Percentiles rank a stretch among this genome's conserved stretches.
Conservation (phyloP, 2,113 vertebrate genomes). For the Hydropotes inermis region DNA sequence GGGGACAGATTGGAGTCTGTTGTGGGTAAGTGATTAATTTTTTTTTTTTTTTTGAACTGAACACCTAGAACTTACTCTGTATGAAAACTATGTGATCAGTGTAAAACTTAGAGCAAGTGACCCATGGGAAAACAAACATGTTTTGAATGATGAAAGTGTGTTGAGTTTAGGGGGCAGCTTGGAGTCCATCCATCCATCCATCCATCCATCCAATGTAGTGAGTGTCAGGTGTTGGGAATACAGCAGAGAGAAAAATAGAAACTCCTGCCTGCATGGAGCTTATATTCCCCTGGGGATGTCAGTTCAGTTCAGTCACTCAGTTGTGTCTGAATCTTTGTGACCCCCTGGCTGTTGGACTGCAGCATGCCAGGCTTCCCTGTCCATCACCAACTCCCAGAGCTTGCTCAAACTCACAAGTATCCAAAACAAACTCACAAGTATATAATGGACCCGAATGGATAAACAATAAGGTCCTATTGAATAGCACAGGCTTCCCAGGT, state of each 20-base stretch:
- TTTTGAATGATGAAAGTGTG: not conserved
- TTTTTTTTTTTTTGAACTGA: not conserved
- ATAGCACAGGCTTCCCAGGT: not conserved
- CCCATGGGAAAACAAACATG: not conserved
- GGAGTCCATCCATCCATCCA: not conserved
- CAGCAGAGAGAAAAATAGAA: not conserved
- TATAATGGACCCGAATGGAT: not conserved
- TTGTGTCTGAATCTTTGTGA: not conserved
- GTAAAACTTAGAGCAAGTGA: not conserved
- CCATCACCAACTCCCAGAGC: not conserved
- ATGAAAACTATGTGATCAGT: not conserved
- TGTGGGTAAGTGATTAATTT: not conserved
- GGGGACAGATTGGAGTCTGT: not conserved
- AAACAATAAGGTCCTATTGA: not conserved
- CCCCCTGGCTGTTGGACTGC: not conserved
- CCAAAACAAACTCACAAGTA: not conserved
- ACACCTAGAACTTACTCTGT: not conserved
- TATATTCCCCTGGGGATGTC: not conserved
- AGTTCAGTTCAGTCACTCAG: not conserved
- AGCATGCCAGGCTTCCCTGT: not conserved
- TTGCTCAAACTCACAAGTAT: not conserved
- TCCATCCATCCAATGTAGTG: rapidly evolving
- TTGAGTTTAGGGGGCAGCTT: not conserved
- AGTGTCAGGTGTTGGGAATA: not conserved
- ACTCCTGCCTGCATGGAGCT: not conserved